Evolutionary conservation across 2,797 vertebrate genomes (phyloP).

Genomic region (Pantherophis alleghaniensis): DNA sequence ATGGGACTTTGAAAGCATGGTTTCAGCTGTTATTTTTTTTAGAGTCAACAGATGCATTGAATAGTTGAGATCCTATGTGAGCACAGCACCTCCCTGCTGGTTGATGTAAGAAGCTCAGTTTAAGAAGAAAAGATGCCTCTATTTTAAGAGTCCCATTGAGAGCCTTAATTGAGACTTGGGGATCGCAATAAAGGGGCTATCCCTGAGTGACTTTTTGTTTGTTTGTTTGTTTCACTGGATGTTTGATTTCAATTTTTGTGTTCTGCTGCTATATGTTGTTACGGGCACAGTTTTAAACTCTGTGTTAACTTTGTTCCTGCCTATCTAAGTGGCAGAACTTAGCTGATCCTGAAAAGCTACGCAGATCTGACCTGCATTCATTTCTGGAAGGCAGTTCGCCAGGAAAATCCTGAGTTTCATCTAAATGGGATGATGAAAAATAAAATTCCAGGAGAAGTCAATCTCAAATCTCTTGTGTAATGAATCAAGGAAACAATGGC

Average conservation of each 20-base stretch:
- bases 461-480: not conserved
- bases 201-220: not conserved
- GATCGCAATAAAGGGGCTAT: not conserved
- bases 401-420: not conserved
- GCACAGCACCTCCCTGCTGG: not conserved
- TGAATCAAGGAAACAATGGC: not conserved
- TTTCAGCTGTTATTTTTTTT: not conserved
- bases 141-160: not conserved
- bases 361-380: not conserved
- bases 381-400: not conserved
- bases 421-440: not conserved
- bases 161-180: not conserved
- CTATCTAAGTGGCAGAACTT: not conserved
- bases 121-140: not conserved
- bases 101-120: not conserved
- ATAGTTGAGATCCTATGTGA: not conserved
- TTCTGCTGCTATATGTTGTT: not conserved
- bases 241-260: not conserved
- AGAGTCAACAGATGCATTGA: not conserved
- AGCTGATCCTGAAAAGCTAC: not conserved
- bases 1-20: not conserved
- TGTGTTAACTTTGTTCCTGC: not conserved
- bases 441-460: not conserved
- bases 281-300: not conserved
- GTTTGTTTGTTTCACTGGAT: not conserved